Base-by-base conservation (phyloP, 2,113 vertebrate species). In the Todiramphus saurophagus region DNA sequence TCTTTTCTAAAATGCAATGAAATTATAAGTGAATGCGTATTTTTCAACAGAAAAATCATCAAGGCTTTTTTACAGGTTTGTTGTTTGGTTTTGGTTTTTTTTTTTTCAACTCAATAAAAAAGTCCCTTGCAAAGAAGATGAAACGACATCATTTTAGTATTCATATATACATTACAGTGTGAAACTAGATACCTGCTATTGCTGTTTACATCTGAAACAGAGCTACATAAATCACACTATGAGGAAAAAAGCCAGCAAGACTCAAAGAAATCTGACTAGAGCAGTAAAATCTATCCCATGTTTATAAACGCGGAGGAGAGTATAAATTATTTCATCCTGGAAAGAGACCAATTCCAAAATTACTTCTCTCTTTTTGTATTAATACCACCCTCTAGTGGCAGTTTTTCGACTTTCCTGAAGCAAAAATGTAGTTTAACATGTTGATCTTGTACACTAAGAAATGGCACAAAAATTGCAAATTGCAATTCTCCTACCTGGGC, bases 311-410 rank as follows among this genome's bases (percentile, higher is more conserved):
- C 51, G 59, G 19, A 85, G 28, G 35, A 73, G 15, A 82, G 31
- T 18, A 79, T 56, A 72, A 31, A 75, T 66, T 66, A 35, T 35
- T 94, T 72, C 31, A 63, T 50, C 56, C 55, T 67, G 79, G 55
- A 83, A 76, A 76, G 39, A 67, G 25, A 20, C 58, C 2, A 7
- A 76, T 2, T 53, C 19, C 46, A 50, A 80, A 83, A 44, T 6
- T 1, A 35, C 50, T 41, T 70, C 37, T 69, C 78, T 14, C 69
- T 95, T 94, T 64, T 33, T 50, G 78, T 63, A 69, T 55, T 89
- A 92, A 91, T 21, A 93, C 80, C 2, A 60, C 96, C 96, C 94
- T 82, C 97, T 97, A 95, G 96, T 87, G 97, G 94, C 44, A 76
- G 25, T 5, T 83, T 33, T 66, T 63, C 46, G 50, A 20, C 66